Percentiles rank a stretch among this genome's conserved stretches.
These are phyloP conservation scores for Pomacea maculata DNA, from an alignment of 1,140 invertebrate species.

Conservation along the genomic window DNA sequence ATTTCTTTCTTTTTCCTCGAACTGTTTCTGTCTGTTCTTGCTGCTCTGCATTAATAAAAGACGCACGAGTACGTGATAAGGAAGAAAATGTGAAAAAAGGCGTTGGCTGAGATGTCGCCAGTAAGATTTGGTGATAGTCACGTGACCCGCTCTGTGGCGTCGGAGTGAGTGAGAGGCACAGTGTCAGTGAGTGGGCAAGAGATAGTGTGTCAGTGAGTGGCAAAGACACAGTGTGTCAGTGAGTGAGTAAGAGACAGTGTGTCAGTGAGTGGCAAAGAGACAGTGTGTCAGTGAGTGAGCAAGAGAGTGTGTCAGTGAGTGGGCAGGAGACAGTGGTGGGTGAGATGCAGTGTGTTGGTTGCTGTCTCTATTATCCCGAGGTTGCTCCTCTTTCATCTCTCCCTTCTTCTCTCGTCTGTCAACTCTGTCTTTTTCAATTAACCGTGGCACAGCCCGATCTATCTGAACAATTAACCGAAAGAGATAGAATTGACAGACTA, in stretches of 20 bases:
- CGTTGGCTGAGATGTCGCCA: too few species aligned
- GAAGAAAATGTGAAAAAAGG: too few species aligned
- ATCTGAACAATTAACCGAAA: too few species aligned
- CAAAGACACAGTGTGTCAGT: not conserved
- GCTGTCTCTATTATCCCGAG: not conserved
- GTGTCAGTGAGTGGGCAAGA: not conserved
- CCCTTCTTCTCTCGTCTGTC: slow-evolving; percentile 5
- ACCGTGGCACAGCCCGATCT: not conserved
- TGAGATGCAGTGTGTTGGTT: not conserved
- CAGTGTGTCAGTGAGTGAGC: not conserved
- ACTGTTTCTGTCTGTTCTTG: too few species aligned
- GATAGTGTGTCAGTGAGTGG: not conserved
- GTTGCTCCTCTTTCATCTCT: slow-evolving; percentile 15
- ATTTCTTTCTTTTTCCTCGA: too few species aligned
- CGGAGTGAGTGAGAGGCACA: too few species aligned
- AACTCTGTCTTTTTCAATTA: not conserved
- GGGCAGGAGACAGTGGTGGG: not conserved
- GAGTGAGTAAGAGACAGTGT: not conserved
- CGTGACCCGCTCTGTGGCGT: too few species aligned
- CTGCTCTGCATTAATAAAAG: too few species aligned
- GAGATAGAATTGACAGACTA: too few species aligned
- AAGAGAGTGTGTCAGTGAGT: not conserved
- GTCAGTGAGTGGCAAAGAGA: not conserved
- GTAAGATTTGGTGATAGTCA: too few species aligned
- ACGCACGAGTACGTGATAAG: too few species aligned